Conservation (phyloP, 1,140 invertebrate genomes). For the Zaprionus gabonicus region DNA sequence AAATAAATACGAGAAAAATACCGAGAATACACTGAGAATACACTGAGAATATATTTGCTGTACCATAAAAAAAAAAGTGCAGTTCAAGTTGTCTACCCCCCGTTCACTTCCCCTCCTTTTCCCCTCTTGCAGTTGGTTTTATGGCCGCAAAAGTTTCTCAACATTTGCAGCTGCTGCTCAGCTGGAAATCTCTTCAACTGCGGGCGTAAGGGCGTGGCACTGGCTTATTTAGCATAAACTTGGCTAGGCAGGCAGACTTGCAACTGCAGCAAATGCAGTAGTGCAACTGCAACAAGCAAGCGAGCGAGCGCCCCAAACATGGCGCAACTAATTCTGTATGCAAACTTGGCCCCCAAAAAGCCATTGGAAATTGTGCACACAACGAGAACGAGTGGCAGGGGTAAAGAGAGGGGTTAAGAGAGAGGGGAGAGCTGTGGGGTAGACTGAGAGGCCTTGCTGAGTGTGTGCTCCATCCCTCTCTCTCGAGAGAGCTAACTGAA, state of each 20-base stretch:
- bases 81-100: constrained; percentile 52
- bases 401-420: not conserved
- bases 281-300: constrained; percentile 36
- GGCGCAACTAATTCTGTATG: constrained; percentile 52
- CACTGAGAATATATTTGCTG: constrained; percentile 22
- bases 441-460: not conserved
- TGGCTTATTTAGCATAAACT: constrained; percentile 79
- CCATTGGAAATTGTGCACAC: constrained; percentile 68
- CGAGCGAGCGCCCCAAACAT: constrained; percentile 30
- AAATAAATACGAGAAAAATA: constrained; percentile 70
- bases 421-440: constrained; percentile 1
- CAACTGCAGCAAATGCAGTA: constrained; percentile 31
- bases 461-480: constrained; percentile 39
- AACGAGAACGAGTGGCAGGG: constrained; percentile 23
- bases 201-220: constrained; percentile 47
- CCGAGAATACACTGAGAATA: constrained; percentile 21
- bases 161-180: constrained; percentile 50
- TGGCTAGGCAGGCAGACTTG: constrained; percentile 28
- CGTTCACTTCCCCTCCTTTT: not conserved
- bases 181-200: constrained; percentile 28
- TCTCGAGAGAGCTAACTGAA: constrained; percentile 62
- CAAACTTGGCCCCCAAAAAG: constrained; percentile 63
- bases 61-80: constrained; percentile 17
- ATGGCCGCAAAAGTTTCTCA: constrained; percentile 63
- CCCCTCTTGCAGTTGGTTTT: constrained; percentile 54